A percentile compares a stretch with the other conserved stretches of the same genome.
These are phyloP conservation scores for Doryteuthis pealeii DNA, from an alignment of 1,140 invertebrate genomes.

Conservation along the genomic window DNA sequence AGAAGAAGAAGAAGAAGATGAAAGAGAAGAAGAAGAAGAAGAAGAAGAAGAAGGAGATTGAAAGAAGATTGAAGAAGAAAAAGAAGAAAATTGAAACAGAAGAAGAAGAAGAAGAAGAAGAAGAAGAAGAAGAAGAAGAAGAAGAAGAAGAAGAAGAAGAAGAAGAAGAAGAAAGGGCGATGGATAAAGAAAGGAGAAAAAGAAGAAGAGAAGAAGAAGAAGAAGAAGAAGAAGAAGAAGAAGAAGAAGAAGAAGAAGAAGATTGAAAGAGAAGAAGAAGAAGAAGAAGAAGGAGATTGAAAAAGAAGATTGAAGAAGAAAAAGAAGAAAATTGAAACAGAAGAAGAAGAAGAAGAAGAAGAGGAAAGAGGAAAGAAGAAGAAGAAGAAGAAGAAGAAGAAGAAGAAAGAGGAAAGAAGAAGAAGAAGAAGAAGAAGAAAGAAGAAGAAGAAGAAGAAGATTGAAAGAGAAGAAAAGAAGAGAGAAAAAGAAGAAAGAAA, in stretches of 20 bases:
- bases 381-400: constrained; percentile 17
- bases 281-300: too few species aligned
- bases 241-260: constrained; percentile 14
- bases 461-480: not conserved
- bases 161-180: constrained; percentile 11
- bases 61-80: too few species aligned
- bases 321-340: too few species aligned
- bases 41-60: too few species aligned
- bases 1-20: too few species aligned
- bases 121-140: too few species aligned
- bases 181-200: too few species aligned
- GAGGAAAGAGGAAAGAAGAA: constrained; percentile 11
- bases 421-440: constrained; percentile 10
- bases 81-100: too few species aligned
- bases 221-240: constrained; percentile 14
- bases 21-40: too few species aligned
- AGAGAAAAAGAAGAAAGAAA: constrained; percentile 12
- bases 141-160: constrained; percentile 19
- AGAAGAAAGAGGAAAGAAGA: constrained; percentile 9
- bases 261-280: too few species aligned
- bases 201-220: not conserved
- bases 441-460: constrained; percentile 8
- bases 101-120: too few species aligned
- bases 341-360: constrained; percentile 8
- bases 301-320: too few species aligned